Base-by-base conservation (phyloP, 2,113 vertebrate species). In the Harpagus bidentatus region DNA sequence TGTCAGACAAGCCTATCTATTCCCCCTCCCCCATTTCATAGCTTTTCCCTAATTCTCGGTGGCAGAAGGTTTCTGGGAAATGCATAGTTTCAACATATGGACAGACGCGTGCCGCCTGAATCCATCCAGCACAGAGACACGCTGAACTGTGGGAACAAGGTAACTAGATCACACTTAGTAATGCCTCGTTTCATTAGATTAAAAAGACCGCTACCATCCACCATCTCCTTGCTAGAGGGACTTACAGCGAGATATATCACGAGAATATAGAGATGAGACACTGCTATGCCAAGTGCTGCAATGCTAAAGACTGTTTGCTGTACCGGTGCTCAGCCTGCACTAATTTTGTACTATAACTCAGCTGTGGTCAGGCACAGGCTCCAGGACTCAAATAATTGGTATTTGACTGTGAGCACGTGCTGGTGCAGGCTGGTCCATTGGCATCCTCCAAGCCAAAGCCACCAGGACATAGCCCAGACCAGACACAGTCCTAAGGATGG, bases 41-140 rank as follows among this genome's bases (percentile, higher is more conserved):
- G 82, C 53, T 94, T 88, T 78, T 66, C 78, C 62, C 82, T 93
- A 85, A 94, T 88, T 90, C 92, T 95, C 87, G 1, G 13, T 47
- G 65, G 79, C 92, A 96, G 91, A 61, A 87, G 70, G 87, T 90
- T 96, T 91, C 93, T 96, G 92, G 66, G 85, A 77, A 93, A 90
- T 58, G 70, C 83, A 28, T 9, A 56, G 29, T 66, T 90, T 61
- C 43, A 80, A 66, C 93, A 91, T 73, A 94, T 9, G 78, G 92
- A 42, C 61, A 80, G 78, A 38, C 2, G 4, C 0, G 2, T 3
- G 17, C 69, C 0, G 0, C 82, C 73, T 5, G 3, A 86, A 76
- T 82, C 82, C 84, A 85, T 20, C 77, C 84, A 56, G 84, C 40
- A 56, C 36, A 43, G 90, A 90, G 78, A 82, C 73, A 85, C 0